phyloP scores from a whole-genome alignment of 2,797 vertebrate species.

The Orientallactaga sibirica region DNA sequence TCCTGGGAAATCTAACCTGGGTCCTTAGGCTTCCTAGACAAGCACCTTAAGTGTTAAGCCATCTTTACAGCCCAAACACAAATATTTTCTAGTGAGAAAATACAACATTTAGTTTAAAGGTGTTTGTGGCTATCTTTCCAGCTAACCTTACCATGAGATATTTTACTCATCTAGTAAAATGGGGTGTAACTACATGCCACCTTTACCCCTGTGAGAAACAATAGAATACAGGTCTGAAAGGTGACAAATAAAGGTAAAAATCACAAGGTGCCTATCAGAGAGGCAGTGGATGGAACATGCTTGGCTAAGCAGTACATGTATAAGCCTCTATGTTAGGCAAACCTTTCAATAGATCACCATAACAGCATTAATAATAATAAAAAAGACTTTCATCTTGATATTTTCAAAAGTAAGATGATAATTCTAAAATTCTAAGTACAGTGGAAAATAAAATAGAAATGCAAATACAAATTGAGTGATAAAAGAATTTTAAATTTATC shows the following conservation, averaged over 20 bases:
- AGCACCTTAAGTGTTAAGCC: too few relatives aligned
- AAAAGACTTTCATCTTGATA: neutral
- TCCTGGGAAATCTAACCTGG: too few relatives aligned
- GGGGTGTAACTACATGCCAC: neutral
- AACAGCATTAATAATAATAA: neutral
- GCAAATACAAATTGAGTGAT: neutral
- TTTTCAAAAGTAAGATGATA: conserved; percentile 12
- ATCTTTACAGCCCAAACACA: too few relatives aligned
- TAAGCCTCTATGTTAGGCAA: neutral
- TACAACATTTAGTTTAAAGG: neutral
- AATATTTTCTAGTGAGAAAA: conserved; percentile 46
- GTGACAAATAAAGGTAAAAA: neutral
- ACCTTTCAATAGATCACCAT: neutral
- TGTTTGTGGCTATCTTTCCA: neutral
- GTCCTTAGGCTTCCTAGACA: too few relatives aligned
- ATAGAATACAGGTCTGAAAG: neutral
- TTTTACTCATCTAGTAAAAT: neutral
- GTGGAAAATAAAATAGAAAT: neutral
- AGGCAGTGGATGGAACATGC: neutral
- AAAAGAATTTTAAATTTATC: neutral
- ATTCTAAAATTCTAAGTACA: conserved; percentile 39
- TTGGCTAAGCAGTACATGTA: neutral
- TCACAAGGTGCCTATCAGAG: neutral
- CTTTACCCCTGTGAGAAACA: neutral
- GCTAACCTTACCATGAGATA: neutral